phyloP scores from a whole-genome alignment of 2,797 vertebrate species.

The Sebastes taczanowskii region DNA sequence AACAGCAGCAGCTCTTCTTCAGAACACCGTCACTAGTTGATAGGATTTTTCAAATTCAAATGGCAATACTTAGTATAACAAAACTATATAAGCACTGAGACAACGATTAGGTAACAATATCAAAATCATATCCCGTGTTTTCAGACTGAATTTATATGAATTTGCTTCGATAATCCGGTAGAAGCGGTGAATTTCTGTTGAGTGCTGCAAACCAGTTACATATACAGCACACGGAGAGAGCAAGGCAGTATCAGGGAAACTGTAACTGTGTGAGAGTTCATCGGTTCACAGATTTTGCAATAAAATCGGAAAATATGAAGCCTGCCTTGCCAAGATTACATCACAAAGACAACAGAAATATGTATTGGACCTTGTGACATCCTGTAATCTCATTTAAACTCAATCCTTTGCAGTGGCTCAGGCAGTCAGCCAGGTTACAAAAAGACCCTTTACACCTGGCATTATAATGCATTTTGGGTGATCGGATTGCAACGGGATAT shows the following conservation, averaged over 20 bases:
- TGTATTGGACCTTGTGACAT: neutral
- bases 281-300: neutral
- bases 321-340: neutral
- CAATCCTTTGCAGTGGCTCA: neutral
- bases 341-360: neutral
- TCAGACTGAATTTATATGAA: neutral
- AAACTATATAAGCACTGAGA: neutral
- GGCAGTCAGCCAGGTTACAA: no score
- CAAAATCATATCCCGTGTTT: neutral
- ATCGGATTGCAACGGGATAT: no score
- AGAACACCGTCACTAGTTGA: neutral
- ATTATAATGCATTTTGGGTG: no score
- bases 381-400: neutral
- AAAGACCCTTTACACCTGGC: no score
- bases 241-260: neutral
- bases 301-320: neutral
- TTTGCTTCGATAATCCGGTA: neutral
- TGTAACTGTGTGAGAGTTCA: slow-evolving; percentile 40
- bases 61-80: neutral
- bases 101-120: neutral
- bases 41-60: neutral
- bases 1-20: neutral
- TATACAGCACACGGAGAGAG: neutral
- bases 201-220: neutral
- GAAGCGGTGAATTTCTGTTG: neutral